Evolutionary conservation across 64 coral and sea anemone species (phyloP), one percentile per base, ranked within the genome.

Genomic region (Montipora sp.): DNA sequence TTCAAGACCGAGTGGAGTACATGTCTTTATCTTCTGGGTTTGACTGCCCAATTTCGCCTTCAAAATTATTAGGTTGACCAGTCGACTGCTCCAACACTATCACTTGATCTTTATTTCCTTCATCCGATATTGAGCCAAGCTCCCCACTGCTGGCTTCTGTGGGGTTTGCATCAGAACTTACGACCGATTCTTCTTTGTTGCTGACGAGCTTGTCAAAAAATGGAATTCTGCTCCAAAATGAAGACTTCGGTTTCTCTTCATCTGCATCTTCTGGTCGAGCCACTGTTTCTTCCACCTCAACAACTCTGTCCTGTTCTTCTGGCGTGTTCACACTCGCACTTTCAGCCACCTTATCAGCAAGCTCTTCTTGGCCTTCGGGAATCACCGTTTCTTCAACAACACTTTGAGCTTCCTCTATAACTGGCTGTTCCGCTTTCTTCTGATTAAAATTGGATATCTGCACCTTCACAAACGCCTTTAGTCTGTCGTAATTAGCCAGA

Each of bases 11-110:
- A 16, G 95, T 98, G 2, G 92, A 89, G 44, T 98, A 98, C 92
- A 98, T 94, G 63, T 98, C 95, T 48, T 98, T 98, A 71, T 97
- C 95, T 71, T 97, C 95, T 58, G 95, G 95, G 84, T 89, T 97
- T 6, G 95, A 97, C 48, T 97, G 95, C 6, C 95, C 95, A 51
- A 78, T 84, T 47, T 98, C 95, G 77, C 83, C 95, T 13, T 74
- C 83, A 24, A 94, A n/a, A 5, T 55, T 3, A 44, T 90, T 79
- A 46, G 15, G 51, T 80, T 49, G 1, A 9, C 45, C 43, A 20
- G 19, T 1, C 13, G 75, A 16, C 58, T 90, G 57, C 48, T 76
- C 12, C 61, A 80, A 51, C 47, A 80, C 61, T 49, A 80, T 53
- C 13, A 79, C 65, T 90, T 67, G 63, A 45, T 78, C 73, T 16